Evolutionary conservation across 2,888 invertebrate genomes (phyloP).

Genomic region (Nephrotoma flavescens): DNA sequence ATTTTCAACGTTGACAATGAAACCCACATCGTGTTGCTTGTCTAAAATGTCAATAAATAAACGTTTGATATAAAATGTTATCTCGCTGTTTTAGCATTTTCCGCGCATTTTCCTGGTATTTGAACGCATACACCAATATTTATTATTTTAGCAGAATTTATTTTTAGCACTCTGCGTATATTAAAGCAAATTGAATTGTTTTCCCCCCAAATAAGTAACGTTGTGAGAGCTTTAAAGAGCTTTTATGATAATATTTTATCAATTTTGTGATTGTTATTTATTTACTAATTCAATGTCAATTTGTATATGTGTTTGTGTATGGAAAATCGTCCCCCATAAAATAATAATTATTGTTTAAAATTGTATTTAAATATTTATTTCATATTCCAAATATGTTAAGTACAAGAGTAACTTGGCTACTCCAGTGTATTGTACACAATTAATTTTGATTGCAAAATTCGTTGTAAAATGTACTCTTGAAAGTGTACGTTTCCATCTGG

Average conservation of each 20-base stretch:
- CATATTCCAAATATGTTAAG: too few relatives aligned
- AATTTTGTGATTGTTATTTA: too few relatives aligned
- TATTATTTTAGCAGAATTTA: background rate
- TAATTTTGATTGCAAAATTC: background rate
- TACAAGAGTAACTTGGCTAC: background rate
- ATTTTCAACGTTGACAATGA: too few relatives aligned
- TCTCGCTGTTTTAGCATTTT: too few relatives aligned
- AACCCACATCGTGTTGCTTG: too few relatives aligned
- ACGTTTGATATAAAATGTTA: too few relatives aligned
- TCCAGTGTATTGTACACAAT: background rate
- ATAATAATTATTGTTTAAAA: too few relatives aligned
- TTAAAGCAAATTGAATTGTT: background rate
- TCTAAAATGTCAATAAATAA: too few relatives aligned
- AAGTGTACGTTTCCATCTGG: background rate
- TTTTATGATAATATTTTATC: background rate
- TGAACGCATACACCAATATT: background rate
- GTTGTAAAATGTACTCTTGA: background rate
- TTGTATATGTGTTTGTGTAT: background rate
- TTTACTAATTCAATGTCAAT: background rate
- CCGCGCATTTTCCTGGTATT: too few relatives aligned
- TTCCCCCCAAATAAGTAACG: background rate
- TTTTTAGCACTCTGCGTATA: background rate
- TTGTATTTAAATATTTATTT: too few relatives aligned
- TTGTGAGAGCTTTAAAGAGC: background rate
- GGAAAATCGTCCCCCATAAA: too few relatives aligned